Conservation (phyloP, 2,888 invertebrate species). For the Dicranocentrus wangi region DNA sequence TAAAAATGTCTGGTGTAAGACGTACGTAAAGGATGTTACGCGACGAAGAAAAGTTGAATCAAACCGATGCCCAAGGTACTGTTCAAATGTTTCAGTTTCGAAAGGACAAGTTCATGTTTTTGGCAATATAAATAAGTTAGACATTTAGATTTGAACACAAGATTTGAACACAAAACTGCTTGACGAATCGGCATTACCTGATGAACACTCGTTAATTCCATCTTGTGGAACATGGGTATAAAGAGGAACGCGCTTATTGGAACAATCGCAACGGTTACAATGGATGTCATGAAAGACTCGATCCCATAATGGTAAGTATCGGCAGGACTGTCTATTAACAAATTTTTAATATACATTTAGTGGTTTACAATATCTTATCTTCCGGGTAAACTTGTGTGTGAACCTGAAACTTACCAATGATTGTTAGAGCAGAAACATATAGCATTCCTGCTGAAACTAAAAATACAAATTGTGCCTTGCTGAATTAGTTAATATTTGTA, state of each 20-base stretch:
- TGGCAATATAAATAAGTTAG: too few species aligned
- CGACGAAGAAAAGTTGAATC: conserved; percentile 47
- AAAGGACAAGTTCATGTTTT: neutral
- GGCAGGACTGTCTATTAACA: conserved; percentile 64
- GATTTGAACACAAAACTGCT: neutral
- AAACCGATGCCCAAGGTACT: conserved; percentile 64
- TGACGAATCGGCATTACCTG: conserved; percentile 59
- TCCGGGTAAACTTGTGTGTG: neutral
- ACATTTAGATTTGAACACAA: too few species aligned
- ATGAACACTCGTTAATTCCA: conserved; percentile 67
- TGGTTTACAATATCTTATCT: too few species aligned
- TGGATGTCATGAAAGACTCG: conserved; percentile 65
- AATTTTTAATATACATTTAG: neutral
- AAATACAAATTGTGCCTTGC: neutral
- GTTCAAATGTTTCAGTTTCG: too few species aligned
- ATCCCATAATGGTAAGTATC: conserved; percentile 67
- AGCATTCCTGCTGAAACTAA: conserved; percentile 51
- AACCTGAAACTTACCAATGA: conserved; percentile 42
- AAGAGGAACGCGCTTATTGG: conserved; percentile 67
- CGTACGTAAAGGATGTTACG: conserved; percentile 47
- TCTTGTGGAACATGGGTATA: conserved; percentile 66
- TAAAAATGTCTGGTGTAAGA: conserved; percentile 45
- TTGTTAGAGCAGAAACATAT: conserved; percentile 47
- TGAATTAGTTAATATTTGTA: neutral
- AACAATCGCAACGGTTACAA: conserved; percentile 57